Conservation (phyloP, 2,797 vertebrate species). For the Tapera naevia region DNA sequence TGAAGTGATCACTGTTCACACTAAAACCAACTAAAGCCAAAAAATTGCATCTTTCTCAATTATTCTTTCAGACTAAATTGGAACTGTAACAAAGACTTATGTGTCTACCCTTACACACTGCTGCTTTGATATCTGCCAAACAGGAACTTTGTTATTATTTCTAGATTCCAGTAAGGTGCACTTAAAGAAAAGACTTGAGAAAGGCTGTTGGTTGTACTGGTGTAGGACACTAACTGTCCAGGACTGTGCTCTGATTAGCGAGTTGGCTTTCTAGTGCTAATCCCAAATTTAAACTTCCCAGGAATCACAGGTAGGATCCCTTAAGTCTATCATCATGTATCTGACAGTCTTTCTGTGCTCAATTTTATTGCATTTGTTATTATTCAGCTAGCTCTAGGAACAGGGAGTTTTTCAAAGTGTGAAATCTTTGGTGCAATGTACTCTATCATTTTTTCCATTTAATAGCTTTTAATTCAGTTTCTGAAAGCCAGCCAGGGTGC, state of each 20-base stretch:
- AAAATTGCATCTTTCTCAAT: slow-evolving; percentile 64
- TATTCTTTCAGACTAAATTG: slow-evolving; percentile 32
- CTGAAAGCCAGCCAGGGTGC: neutral
- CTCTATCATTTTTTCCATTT: neutral
- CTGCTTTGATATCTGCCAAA: neutral
- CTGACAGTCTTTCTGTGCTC: neutral
- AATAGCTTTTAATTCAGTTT: neutral
- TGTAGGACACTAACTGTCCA: neutral
- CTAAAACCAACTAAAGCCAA: slow-evolving; percentile 34
- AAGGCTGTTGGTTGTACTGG: neutral
- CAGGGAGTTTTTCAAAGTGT: neutral
- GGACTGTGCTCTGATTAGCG: neutral
- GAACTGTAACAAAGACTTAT: neutral
- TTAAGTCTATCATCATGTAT: neutral
- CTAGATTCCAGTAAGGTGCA: neutral
- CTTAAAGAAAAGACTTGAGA: neutral
- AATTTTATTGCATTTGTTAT: neutral
- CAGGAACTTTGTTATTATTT: neutral
- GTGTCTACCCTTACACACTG: neutral
- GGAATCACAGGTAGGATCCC: neutral
- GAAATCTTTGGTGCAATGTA: neutral
- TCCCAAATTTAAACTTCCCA: neutral
- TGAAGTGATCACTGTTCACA: slow-evolving; percentile 73
- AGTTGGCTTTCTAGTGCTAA: neutral
- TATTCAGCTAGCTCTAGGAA: neutral